A percentile compares a stretch with the other conserved stretches of the same genome.
phyloP scores from a whole-genome alignment of 1,140 invertebrate species.

The Micrasema longulum region DNA sequence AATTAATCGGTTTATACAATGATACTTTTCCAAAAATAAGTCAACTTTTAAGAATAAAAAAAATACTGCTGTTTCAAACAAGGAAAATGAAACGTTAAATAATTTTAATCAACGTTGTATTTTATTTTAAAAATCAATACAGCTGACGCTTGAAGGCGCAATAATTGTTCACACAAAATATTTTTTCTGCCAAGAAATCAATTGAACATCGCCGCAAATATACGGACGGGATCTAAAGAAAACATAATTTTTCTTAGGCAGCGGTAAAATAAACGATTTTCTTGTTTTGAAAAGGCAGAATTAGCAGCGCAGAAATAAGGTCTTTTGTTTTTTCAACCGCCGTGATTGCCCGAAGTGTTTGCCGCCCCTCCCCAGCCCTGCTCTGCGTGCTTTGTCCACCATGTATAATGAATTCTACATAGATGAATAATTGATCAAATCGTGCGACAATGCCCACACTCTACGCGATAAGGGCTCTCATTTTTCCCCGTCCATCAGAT shows the following conservation, averaged over 20 bases:
- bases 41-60: too few species aligned
- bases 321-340: conserved; percentile 21
- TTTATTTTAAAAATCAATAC: too few species aligned
- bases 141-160: too few species aligned
- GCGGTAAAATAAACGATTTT: conserved; percentile 27
- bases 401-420: conserved; percentile 20
- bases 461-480: conserved; percentile 29
- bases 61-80: too few species aligned
- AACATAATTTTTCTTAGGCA: conserved; percentile 20
- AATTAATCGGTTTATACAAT: too few species aligned
- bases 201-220: too few species aligned
- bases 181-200: too few species aligned
- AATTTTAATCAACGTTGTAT: too few species aligned
- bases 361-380: neutral
- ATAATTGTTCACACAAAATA: too few species aligned
- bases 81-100: too few species aligned
- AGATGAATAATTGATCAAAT: conserved; percentile 44
- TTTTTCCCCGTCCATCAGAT: conserved; percentile 35
- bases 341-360: conserved; percentile 25
- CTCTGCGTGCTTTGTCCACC: neutral
- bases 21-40: too few species aligned
- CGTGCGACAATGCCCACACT: conserved; percentile 35
- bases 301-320: conserved; percentile 27
- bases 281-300: conserved; percentile 33
- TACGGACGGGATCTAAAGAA: conserved; percentile 2